Percentiles rank a stretch among this genome's conserved stretches.
phyloP scores from a whole-genome alignment of 2,888 invertebrate genomes.

The Hydropsyche betteni region DNA sequence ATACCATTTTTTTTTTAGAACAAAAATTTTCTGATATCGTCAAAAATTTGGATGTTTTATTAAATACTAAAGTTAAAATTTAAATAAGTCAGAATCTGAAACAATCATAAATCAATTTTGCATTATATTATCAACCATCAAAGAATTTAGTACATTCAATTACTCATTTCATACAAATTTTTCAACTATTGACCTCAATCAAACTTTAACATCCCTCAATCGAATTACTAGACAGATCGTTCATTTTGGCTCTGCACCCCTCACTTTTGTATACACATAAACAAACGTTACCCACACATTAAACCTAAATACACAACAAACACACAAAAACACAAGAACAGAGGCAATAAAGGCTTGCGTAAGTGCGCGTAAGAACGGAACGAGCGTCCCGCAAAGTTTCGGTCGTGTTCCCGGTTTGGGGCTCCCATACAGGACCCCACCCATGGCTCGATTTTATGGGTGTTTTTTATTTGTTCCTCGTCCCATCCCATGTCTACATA shows the following conservation, averaged over 20 bases:
- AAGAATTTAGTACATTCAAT: too few species aligned
- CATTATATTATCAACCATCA: too few species aligned
- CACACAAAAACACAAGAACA: slow-evolving; percentile 15
- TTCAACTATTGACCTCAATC: too few species aligned
- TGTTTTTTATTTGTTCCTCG: slow-evolving; percentile 51
- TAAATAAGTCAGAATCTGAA: too few species aligned
- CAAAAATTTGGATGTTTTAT: too few species aligned
- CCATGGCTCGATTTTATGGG: slow-evolving; percentile 50
- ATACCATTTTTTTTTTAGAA: too few species aligned
- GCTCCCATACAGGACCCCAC: slow-evolving; percentile 28
- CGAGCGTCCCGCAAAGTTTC: slow-evolving; percentile 50
- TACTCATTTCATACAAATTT: too few species aligned
- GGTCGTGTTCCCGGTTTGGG: slow-evolving; percentile 50
- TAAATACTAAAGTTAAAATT: too few species aligned
- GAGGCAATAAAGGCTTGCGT: slow-evolving; percentile 43
- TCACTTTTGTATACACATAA: background rate
- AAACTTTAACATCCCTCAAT: too few species aligned
- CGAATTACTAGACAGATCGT: too few species aligned
- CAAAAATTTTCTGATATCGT: too few species aligned
- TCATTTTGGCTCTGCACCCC: background rate
- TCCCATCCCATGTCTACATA: slow-evolving; percentile 49
- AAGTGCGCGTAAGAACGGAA: slow-evolving; percentile 48
- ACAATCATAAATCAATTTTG: too few species aligned
- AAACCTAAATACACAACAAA: background rate
- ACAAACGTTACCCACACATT: background rate